Percentiles rank a stretch among this genome's conserved stretches.
Evolutionary conservation across 1,140 invertebrate genomes (phyloP).

Genomic region (Dinothrombium tinctorium): DNA sequence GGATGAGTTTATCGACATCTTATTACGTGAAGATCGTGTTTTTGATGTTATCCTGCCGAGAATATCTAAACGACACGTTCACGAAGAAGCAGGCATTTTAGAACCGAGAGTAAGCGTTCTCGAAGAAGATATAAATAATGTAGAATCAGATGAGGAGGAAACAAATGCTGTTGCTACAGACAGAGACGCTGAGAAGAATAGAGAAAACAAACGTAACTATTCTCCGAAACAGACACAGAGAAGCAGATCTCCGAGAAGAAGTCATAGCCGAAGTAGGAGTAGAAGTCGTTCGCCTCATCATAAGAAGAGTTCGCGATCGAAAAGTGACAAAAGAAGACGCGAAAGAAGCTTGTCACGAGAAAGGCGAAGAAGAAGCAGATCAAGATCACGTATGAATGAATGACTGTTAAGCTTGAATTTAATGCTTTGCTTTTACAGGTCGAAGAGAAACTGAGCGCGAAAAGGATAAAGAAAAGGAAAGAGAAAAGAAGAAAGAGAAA

Average conservation of each 20-base stretch:
- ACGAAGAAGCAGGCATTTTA: slow-evolving; percentile 83
- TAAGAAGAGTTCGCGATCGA: background rate
- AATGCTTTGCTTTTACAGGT: too few relatives aligned
- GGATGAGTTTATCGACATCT: slow-evolving; percentile 92
- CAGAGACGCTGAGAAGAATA: background rate
- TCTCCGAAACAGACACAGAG: background rate
- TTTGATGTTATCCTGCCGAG: slow-evolving; percentile 91
- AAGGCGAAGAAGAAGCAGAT: background rate
- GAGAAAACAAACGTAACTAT: background rate
- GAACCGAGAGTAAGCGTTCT: slow-evolving; percentile 74
- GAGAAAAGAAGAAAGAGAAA: background rate
- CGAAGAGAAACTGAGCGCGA: background rate
- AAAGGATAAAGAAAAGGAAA: background rate
- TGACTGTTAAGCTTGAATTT: background rate
- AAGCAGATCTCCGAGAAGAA: background rate
- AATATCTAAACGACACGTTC: slow-evolving; percentile 50
- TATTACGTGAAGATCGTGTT: slow-evolving; percentile 68
- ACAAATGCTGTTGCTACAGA: slow-evolving; percentile 16
- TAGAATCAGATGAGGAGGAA: slow-evolving; percentile 47
- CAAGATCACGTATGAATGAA: background rate
- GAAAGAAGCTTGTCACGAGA: background rate
- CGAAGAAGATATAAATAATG: slow-evolving; percentile 73
- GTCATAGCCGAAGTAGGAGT: background rate
- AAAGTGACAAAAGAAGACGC: background rate
- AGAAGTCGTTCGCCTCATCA: too few relatives aligned